Evolutionary conservation across 2,888 invertebrate species (phyloP), one percentile per base, ranked within the genome.

Genomic region (Siphonodentalium dalli): DNA sequence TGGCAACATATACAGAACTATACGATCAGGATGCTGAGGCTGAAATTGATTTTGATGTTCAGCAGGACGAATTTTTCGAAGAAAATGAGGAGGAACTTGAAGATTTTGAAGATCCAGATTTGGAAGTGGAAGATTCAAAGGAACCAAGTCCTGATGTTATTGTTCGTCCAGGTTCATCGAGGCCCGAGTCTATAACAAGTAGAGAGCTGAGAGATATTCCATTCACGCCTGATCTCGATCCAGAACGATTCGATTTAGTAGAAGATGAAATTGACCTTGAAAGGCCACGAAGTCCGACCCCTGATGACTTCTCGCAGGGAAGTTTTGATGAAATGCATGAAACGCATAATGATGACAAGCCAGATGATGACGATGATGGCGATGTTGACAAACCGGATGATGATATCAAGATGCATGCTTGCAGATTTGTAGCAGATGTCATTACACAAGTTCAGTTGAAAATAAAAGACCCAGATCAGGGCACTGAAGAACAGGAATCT

Each of bases 251-350:
- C 62, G 66, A 61, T 26, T 37, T 64, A 5, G 54, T 54, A 35
- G 58, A 75, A 6, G 77, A 80, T 40, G 77, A 76, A 31, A 84
- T 83, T 62, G 85, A 85, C n/a, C 81, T 85, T 49, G 85, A 85
- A 64, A 75, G 86, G 63, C 86, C 86, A 23, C 69, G 77, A 39
- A 84, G 86, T 9, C 86, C 86, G 27, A 72, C 78, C 15, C 78
- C 78, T 48, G 74, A 77, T 56, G 73, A 71, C 56, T 60, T 56
- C 38, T 66, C 69, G 35, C 70, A 74, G 57, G 66, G 65, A 13
- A 69, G 69, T 46, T 71, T 72, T 53, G 58, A 61, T 44, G 52
- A n/a, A n/a, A 82, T 83, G 61, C 82, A 83, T 64, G 84, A 41
- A 11, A 21, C 31, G 11, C 41, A 50, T 11, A 53, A 53, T 8